A percentile compares a stretch with the other conserved stretches of the same genome.
Conservation (phyloP, 2,888 invertebrate species). For the Plagodis pulveraria region DNA sequence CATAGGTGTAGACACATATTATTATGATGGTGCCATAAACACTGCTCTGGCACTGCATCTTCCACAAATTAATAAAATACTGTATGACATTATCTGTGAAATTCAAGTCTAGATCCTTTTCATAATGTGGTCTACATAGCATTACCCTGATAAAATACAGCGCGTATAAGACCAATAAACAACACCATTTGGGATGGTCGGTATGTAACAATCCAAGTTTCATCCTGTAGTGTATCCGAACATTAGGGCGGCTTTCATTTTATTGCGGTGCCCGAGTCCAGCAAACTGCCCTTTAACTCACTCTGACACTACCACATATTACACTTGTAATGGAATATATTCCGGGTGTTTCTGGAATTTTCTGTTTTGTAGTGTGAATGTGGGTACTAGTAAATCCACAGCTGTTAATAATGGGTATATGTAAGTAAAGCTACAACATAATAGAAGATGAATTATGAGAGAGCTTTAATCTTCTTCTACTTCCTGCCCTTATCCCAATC, state of each 20-base stretch:
- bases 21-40: too few species aligned
- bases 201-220: conserved; percentile 36
- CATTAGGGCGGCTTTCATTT: conserved; percentile 60
- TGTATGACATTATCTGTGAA: too few species aligned
- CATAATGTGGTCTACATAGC: too few species aligned
- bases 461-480: too few species aligned
- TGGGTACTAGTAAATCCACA: conserved; percentile 8
- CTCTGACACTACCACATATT: conserved; percentile 39
- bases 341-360: conserved; percentile 32
- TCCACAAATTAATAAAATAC: too few species aligned
- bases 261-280: conserved; percentile 55
- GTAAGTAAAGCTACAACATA: too few species aligned
- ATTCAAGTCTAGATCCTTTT: too few species aligned
- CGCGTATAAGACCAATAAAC: conserved; percentile 23
- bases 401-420: not conserved
- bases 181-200: conserved; percentile 22
- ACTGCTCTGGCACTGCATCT: too few species aligned
- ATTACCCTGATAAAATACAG: conserved; percentile 26
- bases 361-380: conserved; percentile 7
- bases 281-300: conserved; percentile 57
- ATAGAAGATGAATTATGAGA: too few species aligned
- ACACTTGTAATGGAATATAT: conserved; percentile 41
- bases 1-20: too few species aligned
- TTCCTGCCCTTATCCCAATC: too few species aligned
- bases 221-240: conserved; percentile 46